phyloP scores from a whole-genome alignment of 2,888 invertebrate species.

The Argynnis bischoffii region DNA sequence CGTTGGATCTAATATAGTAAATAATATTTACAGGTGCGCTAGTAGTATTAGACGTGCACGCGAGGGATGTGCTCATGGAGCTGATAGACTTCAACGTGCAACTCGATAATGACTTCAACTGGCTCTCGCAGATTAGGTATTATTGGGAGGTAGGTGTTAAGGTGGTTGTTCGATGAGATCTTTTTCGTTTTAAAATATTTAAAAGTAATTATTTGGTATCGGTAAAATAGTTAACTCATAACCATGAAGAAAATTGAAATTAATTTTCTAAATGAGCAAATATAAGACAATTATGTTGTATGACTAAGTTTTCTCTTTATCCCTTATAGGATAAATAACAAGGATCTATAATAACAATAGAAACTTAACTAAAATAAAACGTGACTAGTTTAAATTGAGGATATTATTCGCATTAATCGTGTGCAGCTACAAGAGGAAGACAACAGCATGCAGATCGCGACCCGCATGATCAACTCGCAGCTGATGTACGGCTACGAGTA shows the following conservation, averaged over 20 bases:
- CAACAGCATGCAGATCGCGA: constrained; percentile 80
- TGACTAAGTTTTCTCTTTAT: no score
- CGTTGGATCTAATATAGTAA: neutral
- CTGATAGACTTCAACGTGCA: constrained; percentile 85
- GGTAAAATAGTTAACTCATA: no score
- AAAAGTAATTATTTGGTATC: no score
- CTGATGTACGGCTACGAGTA: constrained; percentile 97
- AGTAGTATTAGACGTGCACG: constrained; percentile 96
- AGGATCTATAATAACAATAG: no score
- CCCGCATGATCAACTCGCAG: constrained; percentile 94
- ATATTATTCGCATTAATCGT: neutral
- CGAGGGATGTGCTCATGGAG: constrained; percentile 91
- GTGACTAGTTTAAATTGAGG: neutral
- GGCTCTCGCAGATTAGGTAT: constrained; percentile 91
- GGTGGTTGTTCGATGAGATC: no score
- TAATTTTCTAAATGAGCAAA: no score
- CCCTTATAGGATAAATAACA: no score
- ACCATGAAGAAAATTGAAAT: no score
- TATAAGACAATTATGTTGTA: no score
- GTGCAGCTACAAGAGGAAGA: constrained; percentile 76
- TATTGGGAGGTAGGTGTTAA: constrained; percentile 87
- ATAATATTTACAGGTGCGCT: constrained; percentile 85
- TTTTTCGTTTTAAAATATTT: no score
- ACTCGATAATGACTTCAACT: constrained; percentile 92
- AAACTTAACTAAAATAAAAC: no score